A percentile compares a stretch with the other conserved stretches of the same genome.
These are phyloP conservation scores for Platyscapa corneri DNA, from an alignment of 1,140 invertebrate genomes.

Conservation along the genomic window DNA sequence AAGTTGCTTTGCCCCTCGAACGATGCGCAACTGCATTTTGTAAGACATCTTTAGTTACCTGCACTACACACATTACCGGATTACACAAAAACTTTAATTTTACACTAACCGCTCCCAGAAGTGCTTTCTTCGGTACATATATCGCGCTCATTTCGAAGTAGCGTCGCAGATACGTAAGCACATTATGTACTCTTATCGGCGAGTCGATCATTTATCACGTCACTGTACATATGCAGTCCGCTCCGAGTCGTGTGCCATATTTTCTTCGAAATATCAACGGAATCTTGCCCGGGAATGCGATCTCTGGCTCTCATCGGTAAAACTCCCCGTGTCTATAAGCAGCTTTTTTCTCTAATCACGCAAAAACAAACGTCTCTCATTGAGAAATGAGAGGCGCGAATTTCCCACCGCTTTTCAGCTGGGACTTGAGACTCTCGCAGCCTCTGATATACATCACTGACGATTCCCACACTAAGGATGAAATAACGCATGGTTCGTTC, in stretches of 20 bases:
- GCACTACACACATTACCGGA: too few species aligned
- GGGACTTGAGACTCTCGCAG: background rate
- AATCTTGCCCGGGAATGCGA: conserved; percentile 14
- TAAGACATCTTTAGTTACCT: background rate
- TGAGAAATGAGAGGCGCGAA: conserved; percentile 21
- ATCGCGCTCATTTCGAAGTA: background rate
- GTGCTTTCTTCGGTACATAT: background rate
- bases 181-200: conserved; percentile 8
- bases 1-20: background rate
- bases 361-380: conserved; percentile 24
- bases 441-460: conserved; percentile 6
- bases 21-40: background rate
- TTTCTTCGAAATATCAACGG: background rate
- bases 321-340: background rate
- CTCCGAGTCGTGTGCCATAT: conserved; percentile 4
- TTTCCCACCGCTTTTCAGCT: conserved; percentile 44
- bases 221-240: too few species aligned
- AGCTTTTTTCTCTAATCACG: background rate
- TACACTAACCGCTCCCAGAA: background rate
- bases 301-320: conserved; percentile 19
- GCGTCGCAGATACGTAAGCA: background rate
- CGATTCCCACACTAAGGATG: conserved; percentile 12
- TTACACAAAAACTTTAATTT: conserved; percentile 23
- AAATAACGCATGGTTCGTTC: background rate
- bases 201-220: conserved; percentile 31